A percentile compares a stretch with the other conserved stretches of the same genome.
These are phyloP conservation scores for Rhizoglyphus robini DNA, from an alignment of 1,140 invertebrate genomes.

Conservation along the genomic window DNA sequence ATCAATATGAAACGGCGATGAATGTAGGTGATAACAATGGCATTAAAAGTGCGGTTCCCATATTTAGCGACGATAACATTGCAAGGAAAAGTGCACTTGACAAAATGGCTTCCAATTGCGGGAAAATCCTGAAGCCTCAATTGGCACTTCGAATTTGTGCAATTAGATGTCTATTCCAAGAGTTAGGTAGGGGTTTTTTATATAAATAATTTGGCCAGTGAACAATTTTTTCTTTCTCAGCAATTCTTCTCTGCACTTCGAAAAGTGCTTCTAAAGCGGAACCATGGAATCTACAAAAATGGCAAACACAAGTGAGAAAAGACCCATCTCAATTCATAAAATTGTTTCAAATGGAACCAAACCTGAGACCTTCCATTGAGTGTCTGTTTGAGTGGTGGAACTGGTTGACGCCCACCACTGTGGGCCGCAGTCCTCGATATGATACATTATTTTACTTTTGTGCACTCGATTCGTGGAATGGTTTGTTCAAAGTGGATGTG, in stretches of 20 bases:
- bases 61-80: not conserved
- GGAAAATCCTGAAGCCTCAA: not conserved
- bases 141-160: not conserved
- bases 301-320: not conserved
- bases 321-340: not conserved
- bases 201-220: too few relatives aligned
- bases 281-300: too few relatives aligned
- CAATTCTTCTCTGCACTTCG: too few relatives aligned
- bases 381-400: conserved; percentile 15
- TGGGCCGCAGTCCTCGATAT: conserved; percentile 10
- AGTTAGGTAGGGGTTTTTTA: not conserved
- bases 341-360: not conserved
- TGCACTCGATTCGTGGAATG: not conserved
- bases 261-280: too few relatives aligned
- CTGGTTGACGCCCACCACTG: conserved; percentile 15
- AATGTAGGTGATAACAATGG: not conserved
- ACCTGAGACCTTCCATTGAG: not conserved
- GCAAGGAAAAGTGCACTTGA: not conserved
- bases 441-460: conserved; percentile 13
- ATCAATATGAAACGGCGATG: not conserved
- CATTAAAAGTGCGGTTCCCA: too few relatives aligned
- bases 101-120: not conserved
- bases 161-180: not conserved
- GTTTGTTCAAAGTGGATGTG: not conserved
- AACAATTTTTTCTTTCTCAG: too few relatives aligned